phyloP scores from a whole-genome alignment of 2,888 invertebrate species.

The Scrobipalpa atriplicella region DNA sequence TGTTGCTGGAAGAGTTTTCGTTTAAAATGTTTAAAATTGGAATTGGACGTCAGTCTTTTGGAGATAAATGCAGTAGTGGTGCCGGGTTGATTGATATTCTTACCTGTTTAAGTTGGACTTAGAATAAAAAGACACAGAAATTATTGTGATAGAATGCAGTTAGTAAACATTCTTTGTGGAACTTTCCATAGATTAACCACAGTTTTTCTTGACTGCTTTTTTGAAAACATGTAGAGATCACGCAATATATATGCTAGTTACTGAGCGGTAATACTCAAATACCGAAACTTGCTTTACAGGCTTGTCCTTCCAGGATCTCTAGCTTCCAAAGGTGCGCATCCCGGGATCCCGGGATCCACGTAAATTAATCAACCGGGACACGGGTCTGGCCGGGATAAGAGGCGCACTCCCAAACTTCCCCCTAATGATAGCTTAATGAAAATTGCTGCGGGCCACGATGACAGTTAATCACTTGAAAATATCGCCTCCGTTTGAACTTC shows the following conservation, averaged over 20 bases:
- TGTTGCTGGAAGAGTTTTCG: slow-evolving; percentile 1
- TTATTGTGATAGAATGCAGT: too few species aligned
- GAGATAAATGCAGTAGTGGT: too few species aligned
- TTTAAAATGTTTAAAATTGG: background rate
- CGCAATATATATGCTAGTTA: too few species aligned
- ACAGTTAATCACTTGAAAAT: slow-evolving; percentile 51
- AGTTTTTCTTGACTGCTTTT: too few species aligned
- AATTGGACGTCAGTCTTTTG: background rate
- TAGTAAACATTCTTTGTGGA: too few species aligned
- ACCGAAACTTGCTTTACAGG: slow-evolving; percentile 8
- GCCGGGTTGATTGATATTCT: too few species aligned
- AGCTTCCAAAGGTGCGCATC: slow-evolving; percentile 32
- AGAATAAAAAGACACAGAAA: too few species aligned
- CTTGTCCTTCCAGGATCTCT: slow-evolving; percentile 33
- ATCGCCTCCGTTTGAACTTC: slow-evolving; percentile 31
- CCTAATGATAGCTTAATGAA: slow-evolving; percentile 70
- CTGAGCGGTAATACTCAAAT: background rate
- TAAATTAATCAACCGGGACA: slow-evolving; percentile 69
- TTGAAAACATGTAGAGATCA: too few species aligned
- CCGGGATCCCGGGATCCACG: slow-evolving; percentile 43
- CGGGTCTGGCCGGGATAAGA: slow-evolving; percentile 57
- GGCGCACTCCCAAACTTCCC: slow-evolving; percentile 60
- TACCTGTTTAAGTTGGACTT: too few species aligned
- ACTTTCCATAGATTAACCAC: too few species aligned
- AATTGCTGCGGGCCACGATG: slow-evolving; percentile 58